Conservation (phyloP, 2,113 vertebrate species). For the Rhadina sibilatrix region DNA sequence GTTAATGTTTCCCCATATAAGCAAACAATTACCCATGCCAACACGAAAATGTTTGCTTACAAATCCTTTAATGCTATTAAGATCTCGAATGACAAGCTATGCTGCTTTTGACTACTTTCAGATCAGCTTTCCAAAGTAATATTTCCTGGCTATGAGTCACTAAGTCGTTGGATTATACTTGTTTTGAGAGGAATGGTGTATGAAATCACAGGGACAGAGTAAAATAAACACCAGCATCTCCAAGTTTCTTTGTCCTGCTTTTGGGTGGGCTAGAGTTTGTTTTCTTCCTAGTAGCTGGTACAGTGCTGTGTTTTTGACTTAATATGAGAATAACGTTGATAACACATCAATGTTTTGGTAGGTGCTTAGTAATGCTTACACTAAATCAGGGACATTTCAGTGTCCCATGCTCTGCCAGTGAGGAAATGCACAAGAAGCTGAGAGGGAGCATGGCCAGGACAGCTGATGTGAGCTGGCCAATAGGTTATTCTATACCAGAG, state of each 20-base stretch:
- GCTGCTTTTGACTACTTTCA: constrained; percentile 4
- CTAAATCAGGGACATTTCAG: not conserved
- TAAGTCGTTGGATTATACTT: not conserved
- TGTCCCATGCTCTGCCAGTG: too few relatives aligned
- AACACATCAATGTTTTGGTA: not conserved
- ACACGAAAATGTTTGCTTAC: constrained; percentile 16
- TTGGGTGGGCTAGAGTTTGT: not conserved
- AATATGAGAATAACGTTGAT: not conserved
- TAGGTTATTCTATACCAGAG: not conserved
- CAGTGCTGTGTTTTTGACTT: not conserved
- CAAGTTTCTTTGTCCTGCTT: not conserved
- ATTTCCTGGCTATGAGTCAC: not conserved
- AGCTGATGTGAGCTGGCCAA: not conserved
- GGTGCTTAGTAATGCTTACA: not conserved
- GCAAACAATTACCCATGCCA: constrained; percentile 39
- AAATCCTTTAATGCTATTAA: constrained; percentile 62
- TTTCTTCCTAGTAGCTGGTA: not conserved
- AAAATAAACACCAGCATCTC: not conserved
- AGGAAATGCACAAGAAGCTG: not conserved
- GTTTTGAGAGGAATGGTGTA: not conserved
- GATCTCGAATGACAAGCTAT: constrained; percentile 55
- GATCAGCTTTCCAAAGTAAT: not conserved
- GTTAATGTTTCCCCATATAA: constrained; percentile 42
- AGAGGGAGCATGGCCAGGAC: not conserved
- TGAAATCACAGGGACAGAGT: not conserved